A percentile compares a stretch with the other conserved stretches of the same genome.
Evolutionary conservation across 2,797 vertebrate genomes (phyloP).

Genomic region (Crax fasciolata): DNA sequence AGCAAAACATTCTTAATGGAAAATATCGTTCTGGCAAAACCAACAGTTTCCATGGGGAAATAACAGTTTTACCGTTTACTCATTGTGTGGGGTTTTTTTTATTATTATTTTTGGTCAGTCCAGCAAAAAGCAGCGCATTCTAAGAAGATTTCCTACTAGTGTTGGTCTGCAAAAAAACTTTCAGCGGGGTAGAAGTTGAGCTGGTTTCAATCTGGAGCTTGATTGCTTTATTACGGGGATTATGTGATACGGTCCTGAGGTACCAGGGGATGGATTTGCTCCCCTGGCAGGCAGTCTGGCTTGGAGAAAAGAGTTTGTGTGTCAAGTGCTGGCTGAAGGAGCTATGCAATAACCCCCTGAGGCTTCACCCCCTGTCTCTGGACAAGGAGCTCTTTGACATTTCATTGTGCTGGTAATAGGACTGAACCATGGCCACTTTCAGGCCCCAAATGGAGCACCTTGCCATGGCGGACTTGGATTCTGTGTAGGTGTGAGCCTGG

Average conservation of each 20-base stretch:
- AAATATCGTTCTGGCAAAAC: slow-evolving; percentile 67
- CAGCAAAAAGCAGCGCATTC: slow-evolving; percentile 4
- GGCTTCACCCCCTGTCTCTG: neutral
- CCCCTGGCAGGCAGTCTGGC: slow-evolving; percentile 32
- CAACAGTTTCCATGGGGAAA: slow-evolving; percentile 57
- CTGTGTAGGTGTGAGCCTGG: neutral
- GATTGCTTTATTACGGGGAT: slow-evolving; percentile 53
- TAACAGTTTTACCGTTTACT: slow-evolving; percentile 16
- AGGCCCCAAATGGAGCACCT: neutral
- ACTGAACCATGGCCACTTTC: neutral
- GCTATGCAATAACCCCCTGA: slow-evolving; percentile 11
- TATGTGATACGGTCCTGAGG: slow-evolving; percentile 17
- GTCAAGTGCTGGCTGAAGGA: slow-evolving; percentile 36
- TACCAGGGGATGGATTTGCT: slow-evolving; percentile 46
- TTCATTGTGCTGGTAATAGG: neutral
- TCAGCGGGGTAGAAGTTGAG: neutral
- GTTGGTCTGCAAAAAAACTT: neutral
- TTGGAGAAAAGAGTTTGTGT: slow-evolving; percentile 42
- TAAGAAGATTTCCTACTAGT: neutral
- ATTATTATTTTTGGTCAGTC: neutral
- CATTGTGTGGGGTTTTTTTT: neutral
- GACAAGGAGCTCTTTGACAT: neutral
- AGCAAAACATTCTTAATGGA: slow-evolving; percentile 65
- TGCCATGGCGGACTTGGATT: neutral
- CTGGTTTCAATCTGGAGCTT: slow-evolving; percentile 34